Evolutionary conservation across 2,797 vertebrate genomes (phyloP), one percentile per base, ranked within the genome.

Genomic region (Salmo trutta): DNA sequence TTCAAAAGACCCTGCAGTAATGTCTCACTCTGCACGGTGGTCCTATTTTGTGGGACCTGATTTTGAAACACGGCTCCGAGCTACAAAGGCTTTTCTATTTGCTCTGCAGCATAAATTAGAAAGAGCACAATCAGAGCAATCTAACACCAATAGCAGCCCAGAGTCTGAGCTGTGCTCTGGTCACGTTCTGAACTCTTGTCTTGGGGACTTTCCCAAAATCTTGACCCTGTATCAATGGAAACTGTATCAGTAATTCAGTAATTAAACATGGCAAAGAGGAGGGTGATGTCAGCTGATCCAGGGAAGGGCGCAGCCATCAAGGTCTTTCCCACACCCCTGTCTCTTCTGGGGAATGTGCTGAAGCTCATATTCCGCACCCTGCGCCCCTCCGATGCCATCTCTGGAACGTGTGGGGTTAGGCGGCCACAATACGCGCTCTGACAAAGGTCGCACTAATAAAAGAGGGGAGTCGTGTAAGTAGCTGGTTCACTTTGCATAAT

Each of bases 291-390:
- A 92, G 86, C 87, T 92, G 88, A 91, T 91, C 75, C 83, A 69
- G 47, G 79, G 81, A 84, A 83, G 84, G 84, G 70, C 76, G 85
- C 84, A 86, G 87, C 77, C 85, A 64, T 62, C 14, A 66, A 86
- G 79, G 91, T 90, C 83, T 85, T 91, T 92, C 93, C 90, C 91
- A 94, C 91, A 93, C 85, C 84, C 85, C 85, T 79, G 67, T 56
- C 79, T 83, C 88, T 74, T 86, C 78, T 88, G 68, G 72, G 66
- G 74, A 81, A 84, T 90, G 89, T 88, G 83, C 84, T 85, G 87
- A 89, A 90, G 81, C 77, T 78, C 79, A 86, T 81, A 89, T 89
- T 88, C 88, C 69, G 27, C 65, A 74, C 77, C 73, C 51, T 64
- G 79, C 79, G 62, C 77, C 77, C 76, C 72, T 75, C 79, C 80